Evolutionary conservation across 2,113 vertebrate species (phyloP).

Genomic region (Talpa occidentalis): DNA sequence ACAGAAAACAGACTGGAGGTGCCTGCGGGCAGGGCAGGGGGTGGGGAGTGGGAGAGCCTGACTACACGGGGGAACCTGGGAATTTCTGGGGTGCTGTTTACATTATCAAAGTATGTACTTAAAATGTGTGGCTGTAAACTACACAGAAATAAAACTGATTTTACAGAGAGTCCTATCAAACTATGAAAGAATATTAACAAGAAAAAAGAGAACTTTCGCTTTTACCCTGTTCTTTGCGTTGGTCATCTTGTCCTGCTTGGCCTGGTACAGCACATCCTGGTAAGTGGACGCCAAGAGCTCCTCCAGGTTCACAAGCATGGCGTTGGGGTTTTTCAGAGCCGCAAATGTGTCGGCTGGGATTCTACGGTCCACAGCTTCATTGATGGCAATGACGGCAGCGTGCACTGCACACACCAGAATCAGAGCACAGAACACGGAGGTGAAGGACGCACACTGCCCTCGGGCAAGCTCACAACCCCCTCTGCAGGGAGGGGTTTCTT

Average conservation of each 20-base stretch:
- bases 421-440: not conserved
- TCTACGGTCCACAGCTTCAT: conserved; percentile 95
- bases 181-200: not conserved
- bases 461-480: fast-evolving
- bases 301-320: conserved; percentile 95
- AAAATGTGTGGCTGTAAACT: not conserved
- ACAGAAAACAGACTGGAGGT: not conserved
- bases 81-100: not conserved
- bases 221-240: conserved; percentile 94
- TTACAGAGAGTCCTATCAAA: not conserved
- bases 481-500: not conserved
- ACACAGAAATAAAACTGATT: not conserved
- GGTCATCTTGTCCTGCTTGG: conserved; percentile 94
- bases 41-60: not conserved
- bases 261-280: conserved; percentile 92
- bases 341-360: conserved; percentile 91
- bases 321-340: conserved; percentile 96
- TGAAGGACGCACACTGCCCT: not conserved
- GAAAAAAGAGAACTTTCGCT: not conserved
- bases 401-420: conserved; percentile 89
- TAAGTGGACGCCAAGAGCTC: conserved; percentile 86
- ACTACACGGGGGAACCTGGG: not conserved
- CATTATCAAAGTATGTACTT: not conserved
- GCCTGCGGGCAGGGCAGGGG: not conserved
- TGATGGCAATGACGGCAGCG: conserved; percentile 98